A percentile compares a stretch with the other conserved stretches of the same genome.
These are phyloP conservation scores for Ovis canadensis DNA, from an alignment of 2,113 vertebrate species.

Conservation along the genomic window DNA sequence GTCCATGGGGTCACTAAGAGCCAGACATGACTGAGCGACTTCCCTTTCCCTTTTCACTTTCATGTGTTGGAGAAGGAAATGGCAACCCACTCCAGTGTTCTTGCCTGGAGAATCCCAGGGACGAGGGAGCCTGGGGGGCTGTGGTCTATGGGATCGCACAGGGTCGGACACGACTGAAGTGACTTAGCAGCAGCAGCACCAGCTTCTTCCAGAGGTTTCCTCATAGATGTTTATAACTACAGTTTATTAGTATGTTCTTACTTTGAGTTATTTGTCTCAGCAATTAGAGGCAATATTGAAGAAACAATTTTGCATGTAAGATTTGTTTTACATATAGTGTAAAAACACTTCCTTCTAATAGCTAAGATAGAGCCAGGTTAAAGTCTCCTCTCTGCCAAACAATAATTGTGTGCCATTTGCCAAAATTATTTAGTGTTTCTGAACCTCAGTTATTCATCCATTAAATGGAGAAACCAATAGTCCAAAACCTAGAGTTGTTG, in stretches of 20 bases:
- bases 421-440: background rate
- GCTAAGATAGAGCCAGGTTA: background rate
- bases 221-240: background rate
- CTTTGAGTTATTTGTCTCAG: background rate
- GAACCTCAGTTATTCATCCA: background rate
- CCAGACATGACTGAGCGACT: no score
- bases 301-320: background rate
- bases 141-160: no score
- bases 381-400: background rate
- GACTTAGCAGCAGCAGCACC: no score
- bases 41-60: no score
- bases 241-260: background rate
- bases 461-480: background rate
- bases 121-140: no score
- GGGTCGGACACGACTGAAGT: no score
- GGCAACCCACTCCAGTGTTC: no score
- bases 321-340: background rate
- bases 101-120: no score
- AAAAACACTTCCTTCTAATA: background rate
- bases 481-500: background rate
- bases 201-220: background rate
- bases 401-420: background rate
- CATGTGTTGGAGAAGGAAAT: no score
- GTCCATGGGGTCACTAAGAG: no score
- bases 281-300: background rate